These are phyloP conservation scores for Ceratosolen solmsi DNA, from an alignment of 1,140 invertebrate genomes.

Conservation along the genomic window DNA sequence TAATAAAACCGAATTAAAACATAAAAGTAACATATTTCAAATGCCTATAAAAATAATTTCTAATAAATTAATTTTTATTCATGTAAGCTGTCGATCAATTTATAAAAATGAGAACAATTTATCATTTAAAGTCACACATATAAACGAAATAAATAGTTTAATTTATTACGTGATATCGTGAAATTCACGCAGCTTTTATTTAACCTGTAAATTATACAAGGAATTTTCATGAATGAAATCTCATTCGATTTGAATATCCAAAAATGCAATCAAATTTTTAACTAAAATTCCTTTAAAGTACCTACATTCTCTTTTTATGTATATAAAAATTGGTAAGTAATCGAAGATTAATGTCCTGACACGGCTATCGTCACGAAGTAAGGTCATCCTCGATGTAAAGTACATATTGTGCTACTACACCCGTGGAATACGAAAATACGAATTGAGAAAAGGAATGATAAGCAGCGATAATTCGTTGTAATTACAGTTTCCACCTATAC, in stretches of 20 bases:
- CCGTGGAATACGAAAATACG: slow-evolving; percentile 40
- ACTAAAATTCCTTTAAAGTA: background rate
- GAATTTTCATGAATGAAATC: background rate
- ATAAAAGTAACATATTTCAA: too few relatives aligned
- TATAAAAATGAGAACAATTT: too few relatives aligned
- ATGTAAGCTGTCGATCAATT: too few relatives aligned
- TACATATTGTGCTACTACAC: slow-evolving; percentile 1
- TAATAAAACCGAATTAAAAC: too few relatives aligned
- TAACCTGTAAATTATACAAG: background rate
- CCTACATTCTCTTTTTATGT: background rate
- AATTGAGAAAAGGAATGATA: slow-evolving; percentile 22
- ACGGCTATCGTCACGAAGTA: background rate
- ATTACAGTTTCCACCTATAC: slow-evolving; percentile 21
- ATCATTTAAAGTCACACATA: too few relatives aligned
- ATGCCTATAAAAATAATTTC: background rate
- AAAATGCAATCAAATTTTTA: background rate
- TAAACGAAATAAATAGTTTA: too few relatives aligned
- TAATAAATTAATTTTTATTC: too few relatives aligned
- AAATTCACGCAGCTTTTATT: background rate
- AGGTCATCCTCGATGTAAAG: slow-evolving; percentile 14
- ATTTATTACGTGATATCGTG: background rate
- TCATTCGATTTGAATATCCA: background rate
- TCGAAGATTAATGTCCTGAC: slow-evolving; percentile 27
- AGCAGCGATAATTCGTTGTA: slow-evolving; percentile 34
- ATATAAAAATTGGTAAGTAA: slow-evolving; percentile 13